Evolutionary conservation across 2,888 invertebrate species (phyloP), one percentile per base, ranked within the genome.

Genomic region (Sarcophaga subvicina): DNA sequence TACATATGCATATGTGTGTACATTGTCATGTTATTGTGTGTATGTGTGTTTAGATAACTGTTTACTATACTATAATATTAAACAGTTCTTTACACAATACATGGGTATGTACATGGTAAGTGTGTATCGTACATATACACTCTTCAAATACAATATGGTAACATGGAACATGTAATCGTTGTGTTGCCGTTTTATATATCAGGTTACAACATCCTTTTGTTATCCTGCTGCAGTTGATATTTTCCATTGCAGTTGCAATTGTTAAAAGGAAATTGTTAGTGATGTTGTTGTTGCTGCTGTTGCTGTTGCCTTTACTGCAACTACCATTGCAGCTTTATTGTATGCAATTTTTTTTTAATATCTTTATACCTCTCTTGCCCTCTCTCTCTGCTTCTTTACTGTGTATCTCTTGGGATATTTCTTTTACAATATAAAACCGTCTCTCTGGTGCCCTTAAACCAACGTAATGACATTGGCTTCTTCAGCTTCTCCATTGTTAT

Each of bases 401-500:
- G 54, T 14, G 14, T 17, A 0, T 37, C 37, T 8, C 37, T 37
- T 37, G 37, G 37, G 37, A 37, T 37, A 17, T 14, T 17, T 54
- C 54, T 54, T 54, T 54, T 12, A 14, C 12, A 54, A 54, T 12
- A 14, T 54, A 54, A 17, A 54, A 54, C 54, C 54, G 4, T 54
- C 54, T 17, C 54, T 54, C 27, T 27, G 14, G 47, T 54, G 25
- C n/a, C 63, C 64, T 59, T 17, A 66, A 78, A 66, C 67, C 47
- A 47, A 60, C 27, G 47, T 83, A 66, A 77, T 83, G 77, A 78
- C 66, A 72, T 83, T 72, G 83, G 60, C 17, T 83, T 66, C 37
- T 37, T 37, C 37, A 37, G 8, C 37, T 37, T 37, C 37, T 37
- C 0, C 54, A 17, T 17, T 54, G 12, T 17, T 14, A 17, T 54